A percentile compares a stretch with the other conserved stretches of the same genome.
Evolutionary conservation across 2,797 vertebrate species (phyloP).

Genomic region (Lagocephalus sceleratus): DNA sequence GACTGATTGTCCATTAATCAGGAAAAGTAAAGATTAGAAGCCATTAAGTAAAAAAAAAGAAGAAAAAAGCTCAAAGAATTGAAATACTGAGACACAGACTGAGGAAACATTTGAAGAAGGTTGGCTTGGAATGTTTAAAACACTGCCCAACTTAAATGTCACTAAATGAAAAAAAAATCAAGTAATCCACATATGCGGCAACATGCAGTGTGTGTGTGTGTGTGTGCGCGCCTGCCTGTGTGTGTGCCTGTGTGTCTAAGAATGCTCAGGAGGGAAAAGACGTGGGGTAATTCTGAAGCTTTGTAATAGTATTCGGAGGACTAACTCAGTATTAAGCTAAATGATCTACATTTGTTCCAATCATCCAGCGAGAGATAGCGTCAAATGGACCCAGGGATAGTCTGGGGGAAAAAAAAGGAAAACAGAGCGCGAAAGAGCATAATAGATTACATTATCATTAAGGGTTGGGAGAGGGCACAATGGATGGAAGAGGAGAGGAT

Average conservation of each 20-base stretch:
- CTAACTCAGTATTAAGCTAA: conserved; percentile 62
- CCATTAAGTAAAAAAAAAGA: too few species aligned
- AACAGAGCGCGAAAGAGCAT: conserved; percentile 12
- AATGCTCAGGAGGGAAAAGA: conserved; percentile 41
- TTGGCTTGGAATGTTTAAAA: too few species aligned
- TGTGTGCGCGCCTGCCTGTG: not conserved
- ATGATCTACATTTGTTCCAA: conserved; percentile 69
- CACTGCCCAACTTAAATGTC: too few species aligned
- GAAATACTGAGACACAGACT: too few species aligned
- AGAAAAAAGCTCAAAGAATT: too few species aligned
- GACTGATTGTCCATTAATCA: too few species aligned
- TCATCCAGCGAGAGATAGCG: conserved; percentile 34
- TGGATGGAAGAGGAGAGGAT: conserved; percentile 15
- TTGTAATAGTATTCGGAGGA: conserved; percentile 55
- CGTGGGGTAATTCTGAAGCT: conserved; percentile 60
- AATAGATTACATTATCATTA: conserved; percentile 41
- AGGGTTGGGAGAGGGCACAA: conserved; percentile 24
- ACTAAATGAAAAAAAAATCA: too few species aligned
- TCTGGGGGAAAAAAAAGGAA: conserved; percentile 15
- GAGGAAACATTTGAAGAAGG: too few species aligned
- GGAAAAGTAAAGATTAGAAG: too few species aligned
- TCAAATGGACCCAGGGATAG: conserved; percentile 10
- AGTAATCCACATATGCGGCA: conserved; percentile 12
- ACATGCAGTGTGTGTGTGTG: conserved; percentile 7
- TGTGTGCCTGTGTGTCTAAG: conserved; percentile 10